Evolutionary conservation across 2,888 invertebrate species (phyloP).

Genomic region (Hypselothyrea guttata): DNA sequence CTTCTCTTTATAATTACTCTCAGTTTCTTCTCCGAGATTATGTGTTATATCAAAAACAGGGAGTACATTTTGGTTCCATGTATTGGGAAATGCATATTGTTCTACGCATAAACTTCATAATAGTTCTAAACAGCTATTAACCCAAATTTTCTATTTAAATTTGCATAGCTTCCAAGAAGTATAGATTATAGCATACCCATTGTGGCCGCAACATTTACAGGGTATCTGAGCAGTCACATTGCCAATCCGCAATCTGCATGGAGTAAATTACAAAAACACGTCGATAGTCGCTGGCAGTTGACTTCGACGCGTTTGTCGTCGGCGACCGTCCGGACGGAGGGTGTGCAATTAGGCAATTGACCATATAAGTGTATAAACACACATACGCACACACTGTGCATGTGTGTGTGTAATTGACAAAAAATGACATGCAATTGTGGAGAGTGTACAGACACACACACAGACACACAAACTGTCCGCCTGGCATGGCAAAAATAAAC

Average conservation of each 20-base stretch:
- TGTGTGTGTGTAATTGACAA: conserved; percentile 63
- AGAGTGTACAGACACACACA: conserved; percentile 30
- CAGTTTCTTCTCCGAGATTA: too few relatives aligned
- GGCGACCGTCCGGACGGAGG: conserved; percentile 24
- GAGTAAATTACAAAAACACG: conserved; percentile 72
- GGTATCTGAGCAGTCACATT: conserved; percentile 14
- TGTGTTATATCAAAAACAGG: too few relatives aligned
- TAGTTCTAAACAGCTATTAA: too few relatives aligned
- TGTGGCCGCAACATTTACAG: conserved; percentile 28
- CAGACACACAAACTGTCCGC: conserved; percentile 34
- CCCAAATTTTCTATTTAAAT: too few relatives aligned
- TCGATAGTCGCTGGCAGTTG: conserved; percentile 50
- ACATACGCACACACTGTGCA: background rate
- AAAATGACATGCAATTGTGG: conserved; percentile 60
- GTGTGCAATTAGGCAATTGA: conserved; percentile 72
- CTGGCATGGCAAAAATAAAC: conserved; percentile 67
- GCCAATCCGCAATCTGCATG: conserved; percentile 32
- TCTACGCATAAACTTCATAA: too few relatives aligned
- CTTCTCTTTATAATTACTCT: too few relatives aligned
- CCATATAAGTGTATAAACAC: conserved; percentile 22
- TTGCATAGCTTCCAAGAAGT: too few relatives aligned
- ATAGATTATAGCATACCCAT: too few relatives aligned
- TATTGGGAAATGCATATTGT: too few relatives aligned
- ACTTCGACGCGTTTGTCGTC: conserved; percentile 71
- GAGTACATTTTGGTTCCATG: too few relatives aligned